Percentiles rank a stretch among this genome's conserved stretches.
phyloP scores from a whole-genome alignment of 2,113 vertebrate genomes.

The Rhineura floridana region DNA sequence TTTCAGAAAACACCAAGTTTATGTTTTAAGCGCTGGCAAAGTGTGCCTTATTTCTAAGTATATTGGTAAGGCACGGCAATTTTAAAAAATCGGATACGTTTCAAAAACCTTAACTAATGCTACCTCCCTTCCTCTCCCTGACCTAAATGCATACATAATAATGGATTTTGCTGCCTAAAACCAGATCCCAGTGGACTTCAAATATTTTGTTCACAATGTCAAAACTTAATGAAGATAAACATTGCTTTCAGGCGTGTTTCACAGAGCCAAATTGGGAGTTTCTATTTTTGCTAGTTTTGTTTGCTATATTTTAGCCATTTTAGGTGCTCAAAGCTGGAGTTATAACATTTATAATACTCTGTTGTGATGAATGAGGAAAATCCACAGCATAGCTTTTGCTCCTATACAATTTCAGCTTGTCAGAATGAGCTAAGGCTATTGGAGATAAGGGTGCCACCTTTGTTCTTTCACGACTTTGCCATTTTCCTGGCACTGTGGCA shows the following conservation, averaged over 20 bases:
- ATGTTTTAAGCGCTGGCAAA: neutral
- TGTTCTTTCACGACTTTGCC: neutral
- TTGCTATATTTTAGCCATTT: neutral
- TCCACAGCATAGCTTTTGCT: neutral
- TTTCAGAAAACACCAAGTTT: slow-evolving; percentile 6
- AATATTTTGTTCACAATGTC: neutral
- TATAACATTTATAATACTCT: neutral
- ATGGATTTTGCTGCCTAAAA: neutral
- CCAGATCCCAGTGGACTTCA: neutral
- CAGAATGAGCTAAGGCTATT: neutral
- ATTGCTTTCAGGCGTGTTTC: neutral
- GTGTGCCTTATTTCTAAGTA: neutral
- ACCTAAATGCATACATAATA: neutral
- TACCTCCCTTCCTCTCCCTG: neutral
- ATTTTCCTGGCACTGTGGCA: neutral
- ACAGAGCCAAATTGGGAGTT: neutral
- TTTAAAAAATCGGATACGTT: neutral
- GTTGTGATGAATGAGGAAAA: neutral
- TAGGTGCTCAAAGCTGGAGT: neutral
- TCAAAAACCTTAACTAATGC: neutral
- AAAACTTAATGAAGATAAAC: neutral
- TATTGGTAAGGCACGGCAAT: neutral
- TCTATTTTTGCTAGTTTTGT: neutral
- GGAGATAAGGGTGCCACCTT: neutral
- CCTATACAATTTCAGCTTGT: neutral